phyloP scores from a whole-genome alignment of 2,888 invertebrate genomes.

The Carterocephalus palaemon region DNA sequence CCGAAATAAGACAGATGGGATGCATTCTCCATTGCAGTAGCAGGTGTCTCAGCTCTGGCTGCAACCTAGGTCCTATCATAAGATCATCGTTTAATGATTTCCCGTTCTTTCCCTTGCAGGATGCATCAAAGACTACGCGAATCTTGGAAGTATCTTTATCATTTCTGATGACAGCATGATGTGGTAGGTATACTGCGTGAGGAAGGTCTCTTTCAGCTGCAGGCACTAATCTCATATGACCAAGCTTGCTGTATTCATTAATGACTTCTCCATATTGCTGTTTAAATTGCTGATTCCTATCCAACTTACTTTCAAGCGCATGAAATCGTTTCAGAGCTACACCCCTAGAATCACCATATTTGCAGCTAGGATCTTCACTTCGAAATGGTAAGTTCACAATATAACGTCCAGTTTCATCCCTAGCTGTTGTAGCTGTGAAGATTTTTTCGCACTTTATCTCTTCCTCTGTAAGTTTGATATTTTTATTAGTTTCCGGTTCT shows the following conservation, averaged over 20 bases:
- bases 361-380: conserved; percentile 18
- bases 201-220: too few species aligned
- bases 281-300: conserved; percentile 25
- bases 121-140: conserved; percentile 29
- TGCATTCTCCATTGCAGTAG: too few species aligned
- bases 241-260: conserved; percentile 29
- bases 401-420: conserved; percentile 28
- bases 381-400: conserved; percentile 32
- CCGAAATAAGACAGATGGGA: too few species aligned
- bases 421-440: conserved; percentile 22
- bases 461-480: conserved; percentile 27
- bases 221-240: conserved; percentile 30
- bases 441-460: conserved; percentile 30
- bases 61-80: too few species aligned
- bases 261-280: conserved; percentile 30
- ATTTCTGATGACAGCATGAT: conserved; percentile 36
- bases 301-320: conserved; percentile 26
- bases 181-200: conserved; percentile 39
- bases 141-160: conserved; percentile 27
- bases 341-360: conserved; percentile 22
- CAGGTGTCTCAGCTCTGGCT: too few species aligned
- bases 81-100: too few species aligned
- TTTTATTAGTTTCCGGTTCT: conserved; percentile 13
- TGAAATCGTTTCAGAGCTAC: conserved; percentile 28
- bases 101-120: conserved; percentile 24